Conservation (phyloP, 2,113 vertebrate species). For the Pitta sordida region DNA sequence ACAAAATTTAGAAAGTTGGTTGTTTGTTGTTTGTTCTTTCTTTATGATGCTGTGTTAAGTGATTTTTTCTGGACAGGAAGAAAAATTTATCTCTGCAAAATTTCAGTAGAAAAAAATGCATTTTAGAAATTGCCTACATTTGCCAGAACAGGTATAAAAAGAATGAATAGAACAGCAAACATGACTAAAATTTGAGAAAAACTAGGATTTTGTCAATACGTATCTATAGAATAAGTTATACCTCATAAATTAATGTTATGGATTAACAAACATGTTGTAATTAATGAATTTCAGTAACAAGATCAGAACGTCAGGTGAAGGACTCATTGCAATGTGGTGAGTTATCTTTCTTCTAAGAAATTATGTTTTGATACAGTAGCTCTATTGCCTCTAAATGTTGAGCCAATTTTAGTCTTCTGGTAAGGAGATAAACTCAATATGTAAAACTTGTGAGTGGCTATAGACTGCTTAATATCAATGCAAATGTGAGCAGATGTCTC, state of each 20-base stretch:
- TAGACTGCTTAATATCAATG: background rate
- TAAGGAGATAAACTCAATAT: background rate
- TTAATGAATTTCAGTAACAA: background rate
- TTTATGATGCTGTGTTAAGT: background rate
- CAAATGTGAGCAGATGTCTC: background rate
- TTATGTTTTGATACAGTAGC: background rate
- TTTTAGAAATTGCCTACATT: background rate
- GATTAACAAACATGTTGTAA: background rate
- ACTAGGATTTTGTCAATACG: background rate
- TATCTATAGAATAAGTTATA: background rate
- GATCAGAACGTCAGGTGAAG: background rate
- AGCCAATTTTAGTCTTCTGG: background rate
- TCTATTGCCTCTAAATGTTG: background rate
- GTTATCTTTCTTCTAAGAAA: background rate
- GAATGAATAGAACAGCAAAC: background rate
- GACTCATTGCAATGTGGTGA: background rate
- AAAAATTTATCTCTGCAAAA: background rate
- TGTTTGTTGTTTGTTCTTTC: no score
- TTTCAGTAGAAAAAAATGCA: background rate
- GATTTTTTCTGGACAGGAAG: background rate
- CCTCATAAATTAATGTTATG: background rate
- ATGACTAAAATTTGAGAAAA: background rate
- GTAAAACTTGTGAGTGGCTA: background rate
- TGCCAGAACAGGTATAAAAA: background rate
- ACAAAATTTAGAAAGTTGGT: rapidly evolving